These are phyloP conservation scores for Lepidurus apus DNA, from an alignment of 1,140 invertebrate genomes.

Conservation along the genomic window DNA sequence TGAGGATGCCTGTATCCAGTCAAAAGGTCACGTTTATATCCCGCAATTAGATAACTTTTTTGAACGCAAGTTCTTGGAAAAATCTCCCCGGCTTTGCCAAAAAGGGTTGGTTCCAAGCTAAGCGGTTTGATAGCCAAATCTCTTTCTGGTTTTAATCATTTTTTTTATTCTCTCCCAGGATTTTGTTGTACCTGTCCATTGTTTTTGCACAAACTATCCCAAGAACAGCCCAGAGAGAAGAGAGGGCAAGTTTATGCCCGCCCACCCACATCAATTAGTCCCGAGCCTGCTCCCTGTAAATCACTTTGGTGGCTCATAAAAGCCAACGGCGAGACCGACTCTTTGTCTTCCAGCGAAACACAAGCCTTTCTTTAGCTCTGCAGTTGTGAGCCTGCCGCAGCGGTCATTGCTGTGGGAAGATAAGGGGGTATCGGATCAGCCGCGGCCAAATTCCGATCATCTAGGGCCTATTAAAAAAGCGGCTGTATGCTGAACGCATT, in stretches of 20 bases:
- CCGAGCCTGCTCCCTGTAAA: neutral
- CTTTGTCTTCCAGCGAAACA: neutral
- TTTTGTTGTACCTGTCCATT: neutral
- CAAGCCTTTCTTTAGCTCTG: neutral
- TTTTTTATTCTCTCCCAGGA: neutral
- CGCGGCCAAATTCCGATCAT: neutral
- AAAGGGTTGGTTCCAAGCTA: neutral
- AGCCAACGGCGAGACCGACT: slow-evolving; percentile 3
- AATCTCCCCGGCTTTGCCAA: neutral
- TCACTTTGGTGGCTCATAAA: slow-evolving; percentile 19
- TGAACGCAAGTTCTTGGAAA: too few relatives aligned
- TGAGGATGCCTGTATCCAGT: neutral
- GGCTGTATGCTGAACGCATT: neutral
- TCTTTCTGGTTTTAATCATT: neutral
- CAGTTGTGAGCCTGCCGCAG: neutral
- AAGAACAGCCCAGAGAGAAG: neutral
- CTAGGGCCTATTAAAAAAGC: neutral
- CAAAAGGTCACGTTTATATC: neutral
- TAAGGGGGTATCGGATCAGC: neutral
- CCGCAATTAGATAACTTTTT: neutral
- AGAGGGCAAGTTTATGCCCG: neutral
- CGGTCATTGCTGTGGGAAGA: neutral
- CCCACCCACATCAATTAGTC: slow-evolving; percentile 16
- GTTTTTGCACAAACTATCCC: neutral
- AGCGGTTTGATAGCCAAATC: neutral